These are phyloP conservation scores for Galerucella pusilla DNA, from an alignment of 2,888 invertebrate genomes.

Conservation along the genomic window DNA sequence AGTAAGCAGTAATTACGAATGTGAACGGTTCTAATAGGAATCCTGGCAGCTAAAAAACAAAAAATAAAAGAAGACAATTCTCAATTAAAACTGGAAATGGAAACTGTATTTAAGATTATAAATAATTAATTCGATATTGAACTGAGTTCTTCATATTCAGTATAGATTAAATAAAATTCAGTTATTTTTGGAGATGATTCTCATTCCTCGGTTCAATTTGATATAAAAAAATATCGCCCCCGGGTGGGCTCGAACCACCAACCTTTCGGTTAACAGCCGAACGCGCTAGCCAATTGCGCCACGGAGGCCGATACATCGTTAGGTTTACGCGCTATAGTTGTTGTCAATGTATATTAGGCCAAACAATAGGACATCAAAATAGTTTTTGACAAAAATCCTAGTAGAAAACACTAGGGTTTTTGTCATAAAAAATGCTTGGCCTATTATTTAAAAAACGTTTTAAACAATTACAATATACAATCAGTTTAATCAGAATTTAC, in stretches of 20 bases:
- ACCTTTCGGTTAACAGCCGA: slow-evolving; percentile 99
- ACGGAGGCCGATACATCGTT: slow-evolving; percentile 72
- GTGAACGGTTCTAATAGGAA: slow-evolving; percentile 84
- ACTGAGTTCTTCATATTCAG: too few relatives aligned
- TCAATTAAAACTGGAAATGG: not conserved
- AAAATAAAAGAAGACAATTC: not conserved
- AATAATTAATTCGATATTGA: not conserved
- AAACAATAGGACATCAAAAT: too few relatives aligned
- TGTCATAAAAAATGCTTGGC: too few relatives aligned
- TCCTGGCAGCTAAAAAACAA: slow-evolving; percentile 78
- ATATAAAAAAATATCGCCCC: slow-evolving; percentile 74
- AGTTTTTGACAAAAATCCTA: too few relatives aligned
- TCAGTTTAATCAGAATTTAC: slow-evolving; percentile 50
- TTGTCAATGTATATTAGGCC: too few relatives aligned
- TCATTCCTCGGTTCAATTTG: not conserved
- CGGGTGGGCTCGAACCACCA: slow-evolving; percentile 98
- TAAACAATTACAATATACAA: not conserved
- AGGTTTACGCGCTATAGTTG: too few relatives aligned
- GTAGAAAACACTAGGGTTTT: too few relatives aligned
- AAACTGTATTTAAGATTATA: not conserved
- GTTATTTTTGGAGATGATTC: not conserved
- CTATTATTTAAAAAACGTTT: too few relatives aligned
- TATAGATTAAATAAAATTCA: too few relatives aligned
- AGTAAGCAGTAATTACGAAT: slow-evolving; percentile 86
- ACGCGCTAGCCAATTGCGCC: slow-evolving; percentile 98